Base-by-base conservation (phyloP, 1,140 invertebrate genomes). In the Calliphora vicina region DNA sequence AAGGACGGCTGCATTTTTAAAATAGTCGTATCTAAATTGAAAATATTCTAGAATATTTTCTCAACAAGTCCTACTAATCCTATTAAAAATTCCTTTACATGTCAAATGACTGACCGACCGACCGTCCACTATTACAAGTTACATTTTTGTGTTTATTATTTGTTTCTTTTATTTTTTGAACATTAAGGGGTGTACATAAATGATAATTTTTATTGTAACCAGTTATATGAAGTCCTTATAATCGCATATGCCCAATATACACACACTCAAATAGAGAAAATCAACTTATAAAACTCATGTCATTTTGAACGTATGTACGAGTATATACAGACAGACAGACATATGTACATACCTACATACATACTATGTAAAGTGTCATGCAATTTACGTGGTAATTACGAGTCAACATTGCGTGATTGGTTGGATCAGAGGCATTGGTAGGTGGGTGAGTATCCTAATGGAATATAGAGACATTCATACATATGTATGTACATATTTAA, bases 371-470 rank as follows among this genome's bases (percentile, higher is more conserved):
- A 76, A 76, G 73, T 76, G 73, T 76, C 73, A 76, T 76, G 73
- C 73, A 76, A 76, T 76, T 76, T 76, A 76, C 73, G 73, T 76
- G 73, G 73, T 76, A 76, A 76, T 76, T 76, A 76, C 73, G 86
- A 87, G 86, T 88, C 87, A 90, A 90, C 88, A 90, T 90, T 90
- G 88, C 88, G 87, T 90, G 88, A 90, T 90, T 90, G 88, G 88
- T 88, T 89, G 88, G 89, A 90, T 90, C 88, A 88, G 67, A 84
- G 50, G 80, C 42, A 80, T 9, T 82, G 61, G 80, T 71, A 67
- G 42, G 25, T 57, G 78, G 78, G 9, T 50, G 78, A 43, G 6
- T 50, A 42, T 35, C 15, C 15, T 42, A 9, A 27, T 35, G 73
- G 29, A 42, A n/a, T 17, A 27, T 17, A 10, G 12, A 20, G 20